These are phyloP conservation scores for Augiades crinisus DNA, from an alignment of 2,888 invertebrate species.

Conservation along the genomic window DNA sequence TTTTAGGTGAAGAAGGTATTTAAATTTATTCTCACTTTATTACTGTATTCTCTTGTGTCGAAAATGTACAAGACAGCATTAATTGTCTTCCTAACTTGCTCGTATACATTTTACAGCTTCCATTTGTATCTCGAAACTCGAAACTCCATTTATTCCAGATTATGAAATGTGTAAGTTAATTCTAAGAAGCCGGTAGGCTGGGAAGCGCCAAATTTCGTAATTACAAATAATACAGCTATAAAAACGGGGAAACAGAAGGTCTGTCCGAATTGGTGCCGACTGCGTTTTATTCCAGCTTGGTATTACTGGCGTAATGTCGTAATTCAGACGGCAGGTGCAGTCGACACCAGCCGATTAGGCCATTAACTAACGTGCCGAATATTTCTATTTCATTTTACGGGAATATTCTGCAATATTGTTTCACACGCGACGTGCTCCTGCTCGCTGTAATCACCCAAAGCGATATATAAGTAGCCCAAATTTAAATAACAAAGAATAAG, in stretches of 20 bases:
- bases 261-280: conserved; percentile 13
- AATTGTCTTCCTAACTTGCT: background rate
- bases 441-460: background rate
- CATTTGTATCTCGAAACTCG: background rate
- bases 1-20: background rate
- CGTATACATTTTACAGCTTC: background rate
- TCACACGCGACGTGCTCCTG: too few relatives aligned
- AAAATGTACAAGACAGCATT: background rate
- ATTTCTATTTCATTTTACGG: conserved; percentile 13
- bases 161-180: conserved; percentile 2
- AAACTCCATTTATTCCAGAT: background rate
- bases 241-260: conserved; percentile 22
- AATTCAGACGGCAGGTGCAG: conserved; percentile 23
- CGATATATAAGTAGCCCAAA: too few relatives aligned
- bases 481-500: too few relatives aligned
- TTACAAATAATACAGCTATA: conserved; percentile 23
- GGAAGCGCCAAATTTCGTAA: conserved; percentile 7
- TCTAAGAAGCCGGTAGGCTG: background rate
- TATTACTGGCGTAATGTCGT: conserved; percentile 21
- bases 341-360: conserved; percentile 17
- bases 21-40: background rate
- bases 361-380: conserved; percentile 14
- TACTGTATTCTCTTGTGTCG: background rate
- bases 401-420: background rate
- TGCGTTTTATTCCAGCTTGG: conserved; percentile 21